phyloP scores from a whole-genome alignment of 1,140 invertebrate species.

The Lepeophtheirus salmonis region DNA sequence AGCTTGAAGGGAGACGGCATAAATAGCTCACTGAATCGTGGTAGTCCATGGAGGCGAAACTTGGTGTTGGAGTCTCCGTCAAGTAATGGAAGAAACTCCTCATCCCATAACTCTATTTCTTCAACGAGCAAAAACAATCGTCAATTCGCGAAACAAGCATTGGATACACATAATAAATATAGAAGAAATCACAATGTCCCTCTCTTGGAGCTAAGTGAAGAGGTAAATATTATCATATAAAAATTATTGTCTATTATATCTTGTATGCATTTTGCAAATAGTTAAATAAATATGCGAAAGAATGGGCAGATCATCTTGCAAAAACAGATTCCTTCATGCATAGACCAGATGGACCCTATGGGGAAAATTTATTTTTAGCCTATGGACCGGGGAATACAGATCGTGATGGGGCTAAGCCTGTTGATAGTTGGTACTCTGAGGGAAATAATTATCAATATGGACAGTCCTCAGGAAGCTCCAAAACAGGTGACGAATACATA shows the following conservation, averaged over 20 bases:
- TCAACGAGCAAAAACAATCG: slow-evolving; percentile 36
- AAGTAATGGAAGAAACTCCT: not conserved
- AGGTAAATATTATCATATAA: slow-evolving; percentile 34
- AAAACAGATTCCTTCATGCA: slow-evolving; percentile 47
- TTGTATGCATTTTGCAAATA: slow-evolving; percentile 22
- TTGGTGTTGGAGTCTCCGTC: not conserved
- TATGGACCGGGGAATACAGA: slow-evolving; percentile 50
- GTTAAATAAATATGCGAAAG: slow-evolving; percentile 49
- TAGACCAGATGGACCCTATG: slow-evolving; percentile 39
- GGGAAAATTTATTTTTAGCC: slow-evolving; percentile 55
- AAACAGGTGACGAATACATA: slow-evolving; percentile 23
- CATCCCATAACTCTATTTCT: not conserved
- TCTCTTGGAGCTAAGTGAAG: slow-evolving; percentile 43
- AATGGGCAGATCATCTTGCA: slow-evolving; percentile 57
- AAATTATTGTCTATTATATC: not conserved
- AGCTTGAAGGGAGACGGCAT: no score
- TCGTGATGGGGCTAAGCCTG: slow-evolving; percentile 45
- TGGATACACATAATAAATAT: slow-evolving; percentile 56
- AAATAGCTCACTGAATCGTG: no score
- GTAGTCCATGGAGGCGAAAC: no score
- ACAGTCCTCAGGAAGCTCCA: slow-evolving; percentile 23
- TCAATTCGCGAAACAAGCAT: slow-evolving; percentile 39
- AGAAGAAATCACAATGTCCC: slow-evolving; percentile 47
- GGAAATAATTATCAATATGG: slow-evolving; percentile 27
- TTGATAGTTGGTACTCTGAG: slow-evolving; percentile 47